Evolutionary conservation across 2,113 vertebrate genomes (phyloP).

Genomic region (Spilogale gracilis): DNA sequence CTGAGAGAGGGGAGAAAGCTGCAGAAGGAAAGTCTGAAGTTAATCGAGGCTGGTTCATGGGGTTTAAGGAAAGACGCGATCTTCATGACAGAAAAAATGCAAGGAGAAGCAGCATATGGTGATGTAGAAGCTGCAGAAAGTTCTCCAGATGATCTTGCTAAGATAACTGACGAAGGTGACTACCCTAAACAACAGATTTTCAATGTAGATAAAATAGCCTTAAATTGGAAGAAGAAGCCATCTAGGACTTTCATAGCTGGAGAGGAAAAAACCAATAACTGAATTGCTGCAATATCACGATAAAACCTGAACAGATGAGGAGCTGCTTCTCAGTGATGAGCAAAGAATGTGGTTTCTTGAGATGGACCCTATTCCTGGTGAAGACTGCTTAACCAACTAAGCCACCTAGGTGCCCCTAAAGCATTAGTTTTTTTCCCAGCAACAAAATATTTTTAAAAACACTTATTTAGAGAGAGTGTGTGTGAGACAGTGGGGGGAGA

Average conservation of each 20-base stretch:
- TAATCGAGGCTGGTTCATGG: not conserved
- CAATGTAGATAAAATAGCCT: not conserved
- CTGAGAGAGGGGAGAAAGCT: not conserved
- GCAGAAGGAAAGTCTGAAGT: not conserved
- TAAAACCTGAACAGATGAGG: not conserved
- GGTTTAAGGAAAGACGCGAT: not conserved
- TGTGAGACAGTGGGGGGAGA: too few relatives aligned
- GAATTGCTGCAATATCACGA: not conserved
- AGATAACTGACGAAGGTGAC: not conserved
- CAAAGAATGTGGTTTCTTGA: not conserved
- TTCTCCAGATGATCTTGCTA: not conserved
- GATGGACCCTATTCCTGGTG: not conserved
- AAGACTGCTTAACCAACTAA: not conserved
- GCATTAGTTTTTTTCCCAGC: not conserved
- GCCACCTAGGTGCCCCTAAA: not conserved
- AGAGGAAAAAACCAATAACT: not conserved
- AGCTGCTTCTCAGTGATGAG: not conserved
- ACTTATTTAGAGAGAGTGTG: not conserved
- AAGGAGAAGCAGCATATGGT: not conserved
- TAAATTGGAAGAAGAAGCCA: not conserved
- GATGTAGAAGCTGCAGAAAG: not conserved
- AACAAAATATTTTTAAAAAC: not conserved
- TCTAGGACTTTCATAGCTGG: not conserved
- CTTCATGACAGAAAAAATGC: not conserved
- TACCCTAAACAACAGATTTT: not conserved